Evolutionary conservation across 2,113 vertebrate species (phyloP).

Genomic region (Upupa epops): DNA sequence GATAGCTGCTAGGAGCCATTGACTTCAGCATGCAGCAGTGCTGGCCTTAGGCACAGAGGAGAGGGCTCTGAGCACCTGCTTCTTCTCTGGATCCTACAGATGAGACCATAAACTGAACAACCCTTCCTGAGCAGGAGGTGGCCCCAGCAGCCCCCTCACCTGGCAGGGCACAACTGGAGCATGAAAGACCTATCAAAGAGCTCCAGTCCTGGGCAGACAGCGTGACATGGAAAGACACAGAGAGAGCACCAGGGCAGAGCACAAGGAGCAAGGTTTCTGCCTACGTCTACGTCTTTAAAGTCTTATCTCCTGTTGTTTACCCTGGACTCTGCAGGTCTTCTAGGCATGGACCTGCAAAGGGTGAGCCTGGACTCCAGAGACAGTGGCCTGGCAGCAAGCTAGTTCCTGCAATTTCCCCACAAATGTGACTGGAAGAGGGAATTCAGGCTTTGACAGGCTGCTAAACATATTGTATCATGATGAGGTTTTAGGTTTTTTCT

Average conservation of each 20-base stretch:
- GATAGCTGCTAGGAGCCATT: not conserved
- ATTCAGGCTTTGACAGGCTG: not conserved
- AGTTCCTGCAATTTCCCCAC: not conserved
- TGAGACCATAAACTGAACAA: not conserved
- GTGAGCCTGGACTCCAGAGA: not conserved
- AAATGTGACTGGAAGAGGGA: not conserved
- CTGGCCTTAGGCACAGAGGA: not conserved
- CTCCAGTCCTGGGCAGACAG: not conserved
- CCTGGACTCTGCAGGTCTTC: not conserved
- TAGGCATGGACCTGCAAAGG: not conserved
- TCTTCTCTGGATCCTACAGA: not conserved
- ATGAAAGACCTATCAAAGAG: not conserved
- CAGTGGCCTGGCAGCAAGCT: not conserved
- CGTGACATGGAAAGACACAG: not conserved
- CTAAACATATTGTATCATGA: not conserved
- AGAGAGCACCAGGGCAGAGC: not conserved
- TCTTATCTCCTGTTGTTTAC: not conserved
- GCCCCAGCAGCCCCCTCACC: not conserved
- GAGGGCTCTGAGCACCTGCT: not conserved
- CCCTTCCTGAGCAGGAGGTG: not conserved
- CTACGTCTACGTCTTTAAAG: fast-evolving
- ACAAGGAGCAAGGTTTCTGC: not conserved
- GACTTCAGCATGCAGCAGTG: not conserved
- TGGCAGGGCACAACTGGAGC: not conserved
- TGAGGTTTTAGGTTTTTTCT: not conserved